phyloP scores from a whole-genome alignment of 2,797 vertebrate genomes.

The Schizothorax lantsangensis region DNA sequence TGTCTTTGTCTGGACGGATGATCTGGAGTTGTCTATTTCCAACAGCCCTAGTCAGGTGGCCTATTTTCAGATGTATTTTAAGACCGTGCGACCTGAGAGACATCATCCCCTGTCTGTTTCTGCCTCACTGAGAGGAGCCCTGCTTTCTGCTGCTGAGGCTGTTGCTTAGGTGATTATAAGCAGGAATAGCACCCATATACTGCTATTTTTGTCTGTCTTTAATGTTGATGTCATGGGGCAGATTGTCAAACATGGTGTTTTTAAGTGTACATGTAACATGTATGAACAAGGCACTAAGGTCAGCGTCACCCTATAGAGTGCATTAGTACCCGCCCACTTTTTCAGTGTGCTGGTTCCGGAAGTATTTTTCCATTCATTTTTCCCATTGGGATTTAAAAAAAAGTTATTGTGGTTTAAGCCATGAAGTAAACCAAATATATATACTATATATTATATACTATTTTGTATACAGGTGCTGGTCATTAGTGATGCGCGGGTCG shows the following conservation, averaged over 20 bases:
- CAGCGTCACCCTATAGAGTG: neutral
- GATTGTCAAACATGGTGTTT: neutral
- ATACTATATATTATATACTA: too few relatives aligned
- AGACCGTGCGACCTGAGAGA: slow-evolving; percentile 36
- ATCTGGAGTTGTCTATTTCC: slow-evolving; percentile 38
- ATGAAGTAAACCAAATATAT: neutral
- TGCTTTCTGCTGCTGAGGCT: slow-evolving; percentile 42
- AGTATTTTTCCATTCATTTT: neutral
- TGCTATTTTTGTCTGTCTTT: slow-evolving; percentile 34
- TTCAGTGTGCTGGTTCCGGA: neutral
- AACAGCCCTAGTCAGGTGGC: slow-evolving; percentile 46
- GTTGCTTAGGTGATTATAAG: slow-evolving; percentile 55
- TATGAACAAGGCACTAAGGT: neutral
- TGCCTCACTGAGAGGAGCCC: slow-evolving; percentile 20
- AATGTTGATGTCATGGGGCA: slow-evolving; percentile 25
- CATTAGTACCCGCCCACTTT: neutral
- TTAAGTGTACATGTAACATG: neutral
- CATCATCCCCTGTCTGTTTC: slow-evolving; percentile 28
- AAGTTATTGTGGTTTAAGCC: neutral
- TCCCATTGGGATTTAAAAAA: neutral
- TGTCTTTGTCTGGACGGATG: slow-evolving; percentile 31
- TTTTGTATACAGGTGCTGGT: too few relatives aligned
- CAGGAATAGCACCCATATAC: slow-evolving; percentile 21
- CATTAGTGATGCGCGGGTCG: too few relatives aligned
- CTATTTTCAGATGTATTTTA: slow-evolving; percentile 57